Evolutionary conservation across 2,888 invertebrate genomes (phyloP).

Genomic region (Acanthoscelides obtectus): DNA sequence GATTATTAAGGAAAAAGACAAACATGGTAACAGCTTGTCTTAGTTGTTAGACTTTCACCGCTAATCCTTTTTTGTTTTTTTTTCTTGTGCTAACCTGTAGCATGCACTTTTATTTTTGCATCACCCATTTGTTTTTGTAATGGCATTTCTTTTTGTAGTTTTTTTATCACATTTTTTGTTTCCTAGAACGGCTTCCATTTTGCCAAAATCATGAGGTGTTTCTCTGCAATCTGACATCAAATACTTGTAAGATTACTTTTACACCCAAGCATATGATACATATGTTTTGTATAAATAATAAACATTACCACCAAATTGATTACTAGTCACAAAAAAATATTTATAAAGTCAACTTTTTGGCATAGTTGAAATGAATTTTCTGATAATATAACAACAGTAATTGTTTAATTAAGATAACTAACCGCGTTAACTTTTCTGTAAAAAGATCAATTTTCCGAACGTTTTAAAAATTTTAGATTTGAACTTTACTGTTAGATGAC

Average conservation of each 20-base stretch:
- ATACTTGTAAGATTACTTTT: background rate
- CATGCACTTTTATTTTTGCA: conserved; percentile 4
- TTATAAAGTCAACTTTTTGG: too few relatives aligned
- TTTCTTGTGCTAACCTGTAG: conserved; percentile 6
- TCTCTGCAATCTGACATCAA: background rate
- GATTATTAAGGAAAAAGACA: conserved; percentile 87
- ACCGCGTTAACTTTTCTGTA: too few relatives aligned
- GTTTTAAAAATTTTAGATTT: background rate
- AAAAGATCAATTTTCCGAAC: background rate
- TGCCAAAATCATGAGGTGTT: background rate
- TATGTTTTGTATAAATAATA: too few relatives aligned
- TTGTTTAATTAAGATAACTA: too few relatives aligned
- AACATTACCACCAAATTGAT: too few relatives aligned
- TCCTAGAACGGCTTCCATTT: background rate
- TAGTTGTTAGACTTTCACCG: conserved; percentile 4
- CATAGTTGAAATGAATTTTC: too few relatives aligned
- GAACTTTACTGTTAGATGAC: background rate
- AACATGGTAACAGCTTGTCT: conserved; percentile 61
- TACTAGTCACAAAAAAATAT: too few relatives aligned
- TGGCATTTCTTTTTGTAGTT: background rate
- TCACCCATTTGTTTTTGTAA: conserved; percentile 3
- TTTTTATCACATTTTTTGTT: background rate
- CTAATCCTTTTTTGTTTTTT: conserved; percentile 10
- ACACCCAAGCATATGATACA: too few relatives aligned
- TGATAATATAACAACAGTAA: too few relatives aligned